Conservation (phyloP, 2,888 invertebrate species). For the Stenoptilia bipunctidactyla region DNA sequence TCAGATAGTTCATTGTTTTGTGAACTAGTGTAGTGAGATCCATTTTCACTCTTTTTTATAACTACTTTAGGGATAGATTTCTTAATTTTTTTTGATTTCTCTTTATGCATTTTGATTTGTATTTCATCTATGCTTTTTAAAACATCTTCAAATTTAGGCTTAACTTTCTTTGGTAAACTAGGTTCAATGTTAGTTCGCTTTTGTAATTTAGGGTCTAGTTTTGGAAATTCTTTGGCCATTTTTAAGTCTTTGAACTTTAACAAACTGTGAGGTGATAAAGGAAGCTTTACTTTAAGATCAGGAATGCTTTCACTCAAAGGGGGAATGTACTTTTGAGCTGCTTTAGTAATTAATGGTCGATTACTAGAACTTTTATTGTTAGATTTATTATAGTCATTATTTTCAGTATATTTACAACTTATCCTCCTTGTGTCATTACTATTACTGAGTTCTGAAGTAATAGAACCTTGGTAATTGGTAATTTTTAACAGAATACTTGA, state of each 20-base stretch:
- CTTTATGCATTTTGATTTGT: conserved; percentile 51
- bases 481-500: conserved; percentile 53
- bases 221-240: conserved; percentile 44
- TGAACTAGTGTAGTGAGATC: conserved; percentile 60
- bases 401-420: conserved; percentile 49
- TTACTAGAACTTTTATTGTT: conserved; percentile 26
- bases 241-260: conserved; percentile 53
- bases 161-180: conserved; percentile 42
- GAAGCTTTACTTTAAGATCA: conserved; percentile 56
- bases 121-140: conserved; percentile 64
- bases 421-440: conserved; percentile 23
- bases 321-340: conserved; percentile 65
- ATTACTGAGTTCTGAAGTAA: conserved; percentile 44
- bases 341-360: conserved; percentile 57
- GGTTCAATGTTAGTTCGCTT: conserved; percentile 23
- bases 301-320: conserved; percentile 46
- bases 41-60: conserved; percentile 58
- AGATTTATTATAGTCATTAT: conserved; percentile 33
- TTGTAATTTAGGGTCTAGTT: conserved; percentile 20
- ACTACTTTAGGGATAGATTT: conserved; percentile 57
- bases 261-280: conserved; percentile 53
- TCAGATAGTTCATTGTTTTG: conserved; percentile 35
- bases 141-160: conserved; percentile 67
- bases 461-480: conserved; percentile 47
- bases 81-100: conserved; percentile 45